Conservation (phyloP, 2,797 vertebrate species). For the Dromococcyx pavoninus region DNA sequence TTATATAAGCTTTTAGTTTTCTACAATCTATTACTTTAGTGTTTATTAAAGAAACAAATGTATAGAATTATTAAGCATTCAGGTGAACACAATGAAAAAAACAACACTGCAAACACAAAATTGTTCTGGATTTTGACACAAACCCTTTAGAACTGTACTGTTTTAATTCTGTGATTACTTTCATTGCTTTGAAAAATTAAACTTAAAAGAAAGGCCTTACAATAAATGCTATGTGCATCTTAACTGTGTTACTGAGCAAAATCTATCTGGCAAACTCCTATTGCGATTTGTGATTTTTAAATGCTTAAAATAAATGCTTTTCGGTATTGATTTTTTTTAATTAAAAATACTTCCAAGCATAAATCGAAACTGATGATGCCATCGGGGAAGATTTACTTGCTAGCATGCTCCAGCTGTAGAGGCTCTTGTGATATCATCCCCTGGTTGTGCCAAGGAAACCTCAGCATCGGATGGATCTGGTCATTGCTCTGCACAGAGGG, state of each 20-base stretch:
- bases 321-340: slow-evolving; percentile 72
- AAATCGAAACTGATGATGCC: slow-evolving; percentile 61
- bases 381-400: slow-evolving; percentile 55
- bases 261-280: slow-evolving; percentile 69
- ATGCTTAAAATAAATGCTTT: slow-evolving; percentile 73
- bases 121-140: slow-evolving; percentile 52
- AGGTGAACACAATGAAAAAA: slow-evolving; percentile 17
- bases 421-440: background rate
- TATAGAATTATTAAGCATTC: slow-evolving; percentile 70
- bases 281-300: slow-evolving; percentile 70
- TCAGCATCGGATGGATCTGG: background rate
- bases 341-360: slow-evolving; percentile 73
- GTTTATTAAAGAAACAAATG: slow-evolving; percentile 74
- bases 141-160: slow-evolving; percentile 48
- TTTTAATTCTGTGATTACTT: slow-evolving; percentile 63
- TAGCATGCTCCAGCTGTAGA: background rate
- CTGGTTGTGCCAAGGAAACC: background rate
- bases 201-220: slow-evolving; percentile 70
- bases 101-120: slow-evolving; percentile 26
- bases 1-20: slow-evolving; percentile 81
- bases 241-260: slow-evolving; percentile 54
- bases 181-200: slow-evolving; percentile 66
- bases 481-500: background rate
- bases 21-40: slow-evolving; percentile 75
- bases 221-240: slow-evolving; percentile 68